Evolutionary conservation across 2,797 vertebrate species (phyloP).

Genomic region (Bradypodion ventrale): DNA sequence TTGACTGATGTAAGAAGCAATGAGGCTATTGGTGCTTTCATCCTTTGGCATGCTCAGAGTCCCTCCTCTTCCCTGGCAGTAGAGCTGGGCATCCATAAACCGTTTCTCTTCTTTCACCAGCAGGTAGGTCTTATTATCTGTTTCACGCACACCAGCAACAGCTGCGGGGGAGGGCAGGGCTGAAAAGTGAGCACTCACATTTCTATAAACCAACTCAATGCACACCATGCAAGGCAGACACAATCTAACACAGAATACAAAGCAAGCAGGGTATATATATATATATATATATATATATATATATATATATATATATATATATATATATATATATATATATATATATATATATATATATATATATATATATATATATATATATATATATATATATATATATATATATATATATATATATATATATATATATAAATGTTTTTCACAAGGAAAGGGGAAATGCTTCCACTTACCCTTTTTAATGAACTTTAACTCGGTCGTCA

Average conservation of each 20-base stretch:
- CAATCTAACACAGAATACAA: conserved; percentile 41
- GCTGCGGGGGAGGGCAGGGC: conserved; percentile 98
- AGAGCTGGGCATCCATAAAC: conserved; percentile 88
- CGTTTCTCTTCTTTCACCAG: conserved; percentile 97
- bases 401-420: neutral
- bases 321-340: no score
- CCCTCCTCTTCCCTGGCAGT: conserved; percentile 92
- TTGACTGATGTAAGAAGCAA: conserved; percentile 88
- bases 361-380: conserved; percentile 17
- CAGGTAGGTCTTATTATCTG: conserved; percentile 93
- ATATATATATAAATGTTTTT: neutral
- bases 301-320: conserved; percentile 17
- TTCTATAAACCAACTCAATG: conserved; percentile 86
- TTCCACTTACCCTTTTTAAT: conserved; percentile 92
- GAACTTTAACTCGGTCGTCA: conserved; percentile 92
- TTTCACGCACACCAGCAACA: conserved; percentile 96
- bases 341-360: neutral
- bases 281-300: neutral
- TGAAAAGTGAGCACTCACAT: conserved; percentile 95
- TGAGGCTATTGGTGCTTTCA: conserved; percentile 84
- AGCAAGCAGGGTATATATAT: neutral
- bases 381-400: no score
- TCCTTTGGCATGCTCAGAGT: conserved; percentile 96
- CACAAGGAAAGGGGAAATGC: neutral
- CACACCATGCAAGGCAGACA: conserved; percentile 60